Evolutionary conservation across 1,140 invertebrate genomes (phyloP).

Genomic region (Drosophila oshimai): DNA sequence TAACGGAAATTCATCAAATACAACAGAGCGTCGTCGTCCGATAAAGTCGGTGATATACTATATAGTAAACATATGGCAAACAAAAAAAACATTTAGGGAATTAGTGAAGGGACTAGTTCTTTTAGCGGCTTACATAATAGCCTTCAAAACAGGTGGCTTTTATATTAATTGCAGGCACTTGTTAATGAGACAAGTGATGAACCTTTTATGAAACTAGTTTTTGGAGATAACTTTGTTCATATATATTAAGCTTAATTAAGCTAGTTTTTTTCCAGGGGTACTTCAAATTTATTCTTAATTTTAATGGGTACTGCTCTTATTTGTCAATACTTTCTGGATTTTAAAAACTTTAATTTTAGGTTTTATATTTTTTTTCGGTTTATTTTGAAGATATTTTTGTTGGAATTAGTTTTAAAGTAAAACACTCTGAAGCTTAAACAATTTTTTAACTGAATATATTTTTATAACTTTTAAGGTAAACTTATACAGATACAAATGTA

Average conservation of each 20-base stretch:
- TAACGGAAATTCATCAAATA: slow-evolving; percentile 7
- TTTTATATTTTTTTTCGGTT: too few relatives aligned
- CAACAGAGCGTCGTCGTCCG: not conserved
- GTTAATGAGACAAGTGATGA: slow-evolving; percentile 39
- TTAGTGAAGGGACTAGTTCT: slow-evolving; percentile 10
- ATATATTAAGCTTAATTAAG: slow-evolving; percentile 5
- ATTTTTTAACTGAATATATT: too few relatives aligned
- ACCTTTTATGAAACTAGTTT: slow-evolving; percentile 36
- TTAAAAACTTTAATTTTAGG: not conserved
- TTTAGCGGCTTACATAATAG: not conserved
- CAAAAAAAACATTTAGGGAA: not conserved
- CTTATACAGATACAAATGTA: too few relatives aligned
- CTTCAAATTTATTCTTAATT: not conserved
- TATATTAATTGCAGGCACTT: slow-evolving; percentile 15
- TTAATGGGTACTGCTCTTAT: too few relatives aligned
- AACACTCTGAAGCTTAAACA: too few relatives aligned
- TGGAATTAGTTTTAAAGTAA: too few relatives aligned
- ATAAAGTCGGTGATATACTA: not conserved
- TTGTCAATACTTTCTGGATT: too few relatives aligned
- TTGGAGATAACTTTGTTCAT: not conserved
- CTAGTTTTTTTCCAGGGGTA: not conserved
- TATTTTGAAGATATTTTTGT: too few relatives aligned
- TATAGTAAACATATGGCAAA: not conserved
- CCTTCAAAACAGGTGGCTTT: slow-evolving; percentile 23
- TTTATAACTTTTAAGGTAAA: too few relatives aligned